Evolutionary conservation across 2,113 vertebrate species (phyloP).

Genomic region (Enhydra lutris): DNA sequence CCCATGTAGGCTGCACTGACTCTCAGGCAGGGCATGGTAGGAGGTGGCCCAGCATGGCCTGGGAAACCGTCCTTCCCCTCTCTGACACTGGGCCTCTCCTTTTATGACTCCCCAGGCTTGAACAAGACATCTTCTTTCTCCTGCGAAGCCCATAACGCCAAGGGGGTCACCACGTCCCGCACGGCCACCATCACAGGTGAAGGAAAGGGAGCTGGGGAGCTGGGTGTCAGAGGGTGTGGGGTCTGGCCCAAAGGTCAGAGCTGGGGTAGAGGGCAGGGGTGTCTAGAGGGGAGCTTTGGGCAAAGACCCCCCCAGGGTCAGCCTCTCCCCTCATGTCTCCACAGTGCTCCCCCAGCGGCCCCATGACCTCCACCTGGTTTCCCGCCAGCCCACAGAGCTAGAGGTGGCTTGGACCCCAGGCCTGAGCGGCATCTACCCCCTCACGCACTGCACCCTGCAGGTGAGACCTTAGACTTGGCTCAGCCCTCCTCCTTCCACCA

Average conservation of each 20-base stretch:
- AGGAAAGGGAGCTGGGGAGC: not conserved
- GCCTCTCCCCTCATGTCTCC: not conserved
- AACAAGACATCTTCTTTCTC: conserved; percentile 90
- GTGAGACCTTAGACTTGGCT: conserved; percentile 74
- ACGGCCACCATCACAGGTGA: conserved; percentile 89
- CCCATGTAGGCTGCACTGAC: not conserved
- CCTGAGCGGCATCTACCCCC: conserved; percentile 85
- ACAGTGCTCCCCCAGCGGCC: conserved; percentile 87
- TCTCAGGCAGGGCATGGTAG: fast-evolving
- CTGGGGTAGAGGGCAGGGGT: not conserved
- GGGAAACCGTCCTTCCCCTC: too few relatives aligned
- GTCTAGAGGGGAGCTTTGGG: not conserved
- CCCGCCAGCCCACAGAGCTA: conserved; percentile 63
- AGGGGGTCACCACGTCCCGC: conserved; percentile 90
- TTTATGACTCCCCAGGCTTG: conserved; percentile 81
- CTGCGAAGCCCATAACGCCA: conserved; percentile 91
- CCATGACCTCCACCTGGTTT: conserved; percentile 69
- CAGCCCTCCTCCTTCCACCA: not conserved
- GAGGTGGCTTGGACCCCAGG: conserved; percentile 86
- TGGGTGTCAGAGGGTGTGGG: not conserved
- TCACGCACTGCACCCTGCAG: conserved; percentile 88
- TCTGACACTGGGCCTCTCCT: not conserved
- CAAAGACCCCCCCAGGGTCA: not conserved
- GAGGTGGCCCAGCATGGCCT: not conserved
- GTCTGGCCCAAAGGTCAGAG: not conserved